Evolutionary conservation across 2,888 invertebrate genomes (phyloP), one percentile per base, ranked within the genome.

Genomic region (Unio pictorum): DNA sequence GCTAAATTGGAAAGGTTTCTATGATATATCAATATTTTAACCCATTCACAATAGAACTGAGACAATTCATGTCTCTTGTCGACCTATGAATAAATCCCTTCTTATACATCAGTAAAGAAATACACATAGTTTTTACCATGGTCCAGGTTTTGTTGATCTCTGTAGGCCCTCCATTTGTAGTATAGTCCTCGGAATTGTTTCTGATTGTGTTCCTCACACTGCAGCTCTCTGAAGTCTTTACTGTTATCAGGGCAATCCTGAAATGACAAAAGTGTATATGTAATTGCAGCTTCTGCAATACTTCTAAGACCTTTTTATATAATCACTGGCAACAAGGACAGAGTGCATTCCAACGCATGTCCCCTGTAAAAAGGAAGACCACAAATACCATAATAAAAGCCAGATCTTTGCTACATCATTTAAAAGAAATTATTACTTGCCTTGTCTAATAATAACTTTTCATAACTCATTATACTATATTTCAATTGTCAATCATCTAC

Each of bases 151-250:
- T 69, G 67, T 60, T 67, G 66, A 23, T 69, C 68, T 56, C 55
- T 72, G 72, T 81, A 82, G n/a, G 79, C 78, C 80, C 92, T 93
- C 93, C 91, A 95, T 94, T 94, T 93, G 90, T 97, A 95, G 81
- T 89, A 87, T 68, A 93, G 92, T 64, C 95, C 95, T 84, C 96
- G 95, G 87, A 97, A 95, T 8, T 94, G 93, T 64, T 94, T 92
- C 67, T 92, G 91, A 90, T 98, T 94, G 90, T 94, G 96, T 79
- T 94, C 93, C 1, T 96, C 92, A 90, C 98, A 99, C 89, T 99
- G 98, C 30, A 77, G 93, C 0, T 94, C 92, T 72, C 98, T 92
- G 91, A 95, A 98, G 91, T 98, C 97, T 5, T 88, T 90, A 61
- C 93, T 91, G 28, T 93, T 93, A 60, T 93, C 93, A 1, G 95